These are phyloP conservation scores for Neria commutata DNA, from an alignment of 2,888 invertebrate species.

Conservation along the genomic window DNA sequence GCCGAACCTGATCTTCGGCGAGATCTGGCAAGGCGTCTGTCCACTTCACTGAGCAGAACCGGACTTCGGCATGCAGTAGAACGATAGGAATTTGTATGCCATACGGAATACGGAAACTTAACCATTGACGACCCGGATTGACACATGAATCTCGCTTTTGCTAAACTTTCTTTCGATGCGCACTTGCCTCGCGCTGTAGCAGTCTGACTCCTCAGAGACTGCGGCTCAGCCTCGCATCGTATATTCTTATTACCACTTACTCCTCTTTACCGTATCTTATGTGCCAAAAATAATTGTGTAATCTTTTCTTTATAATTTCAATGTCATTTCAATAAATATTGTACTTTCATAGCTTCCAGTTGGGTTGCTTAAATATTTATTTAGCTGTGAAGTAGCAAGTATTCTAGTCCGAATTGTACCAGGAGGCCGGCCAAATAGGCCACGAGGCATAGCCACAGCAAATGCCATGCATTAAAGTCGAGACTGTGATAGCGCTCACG, in stretches of 20 bases:
- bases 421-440: conserved; percentile 22
- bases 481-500: conserved; percentile 32
- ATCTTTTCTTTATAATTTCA: too few relatives aligned
- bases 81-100: too few relatives aligned
- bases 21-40: conserved; percentile 79
- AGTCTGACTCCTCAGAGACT: background rate
- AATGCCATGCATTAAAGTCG: conserved; percentile 17
- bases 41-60: conserved; percentile 66
- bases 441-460: conserved; percentile 21
- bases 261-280: too few relatives aligned
- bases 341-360: too few relatives aligned
- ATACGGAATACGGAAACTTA: background rate
- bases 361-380: too few relatives aligned
- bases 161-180: background rate
- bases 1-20: conserved; percentile 70
- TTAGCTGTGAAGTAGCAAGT: too few relatives aligned
- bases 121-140: background rate
- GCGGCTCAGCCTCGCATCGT: background rate
- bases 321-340: too few relatives aligned
- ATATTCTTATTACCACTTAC: too few relatives aligned
- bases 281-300: too few relatives aligned
- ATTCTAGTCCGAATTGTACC: too few relatives aligned
- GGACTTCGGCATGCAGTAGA: background rate
- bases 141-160: background rate
- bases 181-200: background rate